Conservation (phyloP, 2,797 vertebrate species). For the Poecilia picta region DNA sequence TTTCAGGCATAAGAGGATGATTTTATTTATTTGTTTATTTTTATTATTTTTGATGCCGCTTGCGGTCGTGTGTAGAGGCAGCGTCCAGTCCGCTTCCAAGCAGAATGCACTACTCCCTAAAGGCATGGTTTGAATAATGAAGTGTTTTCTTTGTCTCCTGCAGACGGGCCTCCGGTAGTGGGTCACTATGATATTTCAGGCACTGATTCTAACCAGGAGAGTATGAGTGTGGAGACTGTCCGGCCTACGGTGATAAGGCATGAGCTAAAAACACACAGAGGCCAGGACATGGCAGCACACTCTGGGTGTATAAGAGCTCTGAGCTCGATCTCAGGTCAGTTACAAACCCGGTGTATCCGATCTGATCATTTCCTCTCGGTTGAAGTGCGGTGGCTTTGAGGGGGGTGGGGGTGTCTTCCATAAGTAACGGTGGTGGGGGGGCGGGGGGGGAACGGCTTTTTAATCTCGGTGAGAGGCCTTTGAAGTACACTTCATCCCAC, state of each 20-base stretch:
- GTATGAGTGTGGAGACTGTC: constrained; percentile 90
- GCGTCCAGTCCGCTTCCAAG: constrained; percentile 29
- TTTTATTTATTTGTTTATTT: not conserved
- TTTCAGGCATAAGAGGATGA: not conserved
- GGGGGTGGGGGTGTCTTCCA: constrained; percentile 46
- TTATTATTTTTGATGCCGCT: constrained; percentile 9
- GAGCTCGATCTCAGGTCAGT: constrained; percentile 89
- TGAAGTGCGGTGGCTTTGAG: constrained; percentile 45
- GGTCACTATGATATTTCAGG: constrained; percentile 98
- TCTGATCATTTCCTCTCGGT: constrained; percentile 62
- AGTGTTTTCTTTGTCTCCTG: constrained; percentile 84
- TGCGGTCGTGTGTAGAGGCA: constrained; percentile 2
- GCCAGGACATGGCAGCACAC: constrained; percentile 85
- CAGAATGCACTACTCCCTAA: constrained; percentile 28
- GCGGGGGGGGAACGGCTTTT: too few species aligned
- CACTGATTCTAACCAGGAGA: constrained; percentile 96
- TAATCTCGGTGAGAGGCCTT: constrained; percentile 45
- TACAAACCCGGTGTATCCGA: constrained; percentile 69
- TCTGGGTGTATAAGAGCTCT: constrained; percentile 87
- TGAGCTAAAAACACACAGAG: constrained; percentile 89
- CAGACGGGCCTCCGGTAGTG: constrained; percentile 95
- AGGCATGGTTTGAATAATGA: constrained; percentile 75
- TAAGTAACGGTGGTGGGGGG: constrained; percentile 27
- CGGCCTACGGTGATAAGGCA: constrained; percentile 91
- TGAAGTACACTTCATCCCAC: constrained; percentile 44